Percentiles rank a stretch among this genome's conserved stretches.
phyloP scores from a whole-genome alignment of 2,113 vertebrate species.

The Pycnonotus jocosus region DNA sequence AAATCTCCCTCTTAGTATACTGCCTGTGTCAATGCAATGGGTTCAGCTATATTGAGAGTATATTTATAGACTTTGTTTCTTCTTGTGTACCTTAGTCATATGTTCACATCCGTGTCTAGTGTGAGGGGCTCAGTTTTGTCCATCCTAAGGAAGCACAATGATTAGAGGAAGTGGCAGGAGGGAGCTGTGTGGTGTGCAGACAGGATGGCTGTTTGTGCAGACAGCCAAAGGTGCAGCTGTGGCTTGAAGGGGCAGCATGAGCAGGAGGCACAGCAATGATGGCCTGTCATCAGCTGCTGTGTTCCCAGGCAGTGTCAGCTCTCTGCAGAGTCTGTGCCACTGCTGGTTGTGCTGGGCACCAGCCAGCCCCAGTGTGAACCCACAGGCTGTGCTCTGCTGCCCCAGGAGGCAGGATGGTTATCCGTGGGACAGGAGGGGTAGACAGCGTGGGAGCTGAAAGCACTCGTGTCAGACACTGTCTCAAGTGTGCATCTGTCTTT shows the following conservation, averaged over 20 bases:
- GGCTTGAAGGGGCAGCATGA: accelerated
- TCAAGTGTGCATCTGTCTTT: not conserved
- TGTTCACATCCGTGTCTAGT: accelerated
- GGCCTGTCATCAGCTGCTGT: not conserved
- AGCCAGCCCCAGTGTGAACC: not conserved
- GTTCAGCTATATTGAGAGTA: not conserved
- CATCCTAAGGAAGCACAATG: not conserved
- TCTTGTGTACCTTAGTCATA: not conserved
- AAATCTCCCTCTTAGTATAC: not conserved
- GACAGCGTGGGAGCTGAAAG: not conserved
- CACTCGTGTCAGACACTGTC: not conserved
- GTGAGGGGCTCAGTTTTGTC: not conserved
- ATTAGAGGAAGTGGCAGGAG: accelerated
- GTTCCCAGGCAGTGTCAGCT: accelerated
- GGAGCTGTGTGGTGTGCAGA: accelerated
- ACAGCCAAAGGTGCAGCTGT: not conserved
- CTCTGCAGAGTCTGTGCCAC: not conserved
- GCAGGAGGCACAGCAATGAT: accelerated
- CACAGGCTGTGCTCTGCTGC: not conserved
- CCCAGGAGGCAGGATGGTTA: too few species aligned
- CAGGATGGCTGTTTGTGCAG: not conserved
- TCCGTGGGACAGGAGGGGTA: not conserved
- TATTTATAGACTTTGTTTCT: not conserved
- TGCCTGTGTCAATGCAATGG: not conserved
- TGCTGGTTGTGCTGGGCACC: not conserved